These are phyloP conservation scores for Lepidotrigona ventralis DNA, from an alignment of 1,140 invertebrate genomes.

Conservation along the genomic window DNA sequence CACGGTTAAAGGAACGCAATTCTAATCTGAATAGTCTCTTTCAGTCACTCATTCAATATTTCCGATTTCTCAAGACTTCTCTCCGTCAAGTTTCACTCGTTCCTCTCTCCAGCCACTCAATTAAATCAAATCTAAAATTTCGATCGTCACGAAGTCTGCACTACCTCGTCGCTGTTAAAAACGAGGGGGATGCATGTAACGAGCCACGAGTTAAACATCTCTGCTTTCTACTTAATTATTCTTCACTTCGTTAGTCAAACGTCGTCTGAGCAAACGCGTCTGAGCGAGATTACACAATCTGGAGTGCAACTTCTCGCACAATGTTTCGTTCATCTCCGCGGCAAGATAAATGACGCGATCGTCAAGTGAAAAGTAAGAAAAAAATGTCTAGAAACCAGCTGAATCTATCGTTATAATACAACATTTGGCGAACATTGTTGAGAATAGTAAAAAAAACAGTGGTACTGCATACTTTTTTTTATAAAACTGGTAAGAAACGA, in stretches of 20 bases:
- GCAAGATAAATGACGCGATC: not conserved
- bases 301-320: not conserved
- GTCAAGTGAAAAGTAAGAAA: not conserved
- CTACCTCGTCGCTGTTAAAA: not conserved
- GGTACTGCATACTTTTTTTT: not conserved
- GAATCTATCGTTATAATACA: not conserved
- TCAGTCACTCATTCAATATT: not conserved
- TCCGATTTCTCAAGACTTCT: not conserved
- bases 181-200: not conserved
- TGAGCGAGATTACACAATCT: slow-evolving; percentile 8
- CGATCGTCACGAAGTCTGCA: not conserved
- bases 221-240: slow-evolving; percentile 28
- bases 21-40: too few relatives aligned
- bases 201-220: slow-evolving; percentile 24
- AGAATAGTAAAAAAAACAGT: not conserved
- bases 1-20: too few relatives aligned
- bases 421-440: not conserved
- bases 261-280: not conserved
- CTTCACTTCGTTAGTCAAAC: slow-evolving; percentile 22
- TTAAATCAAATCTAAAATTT: not conserved
- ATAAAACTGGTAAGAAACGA: not conserved
- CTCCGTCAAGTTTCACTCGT: not conserved
- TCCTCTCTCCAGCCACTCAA: not conserved
- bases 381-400: not conserved
- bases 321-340: not conserved